Percentiles rank a stretch among this genome's conserved stretches.
Conservation (phyloP, 2,797 vertebrate species). For the Lateolabrax maculatus region DNA sequence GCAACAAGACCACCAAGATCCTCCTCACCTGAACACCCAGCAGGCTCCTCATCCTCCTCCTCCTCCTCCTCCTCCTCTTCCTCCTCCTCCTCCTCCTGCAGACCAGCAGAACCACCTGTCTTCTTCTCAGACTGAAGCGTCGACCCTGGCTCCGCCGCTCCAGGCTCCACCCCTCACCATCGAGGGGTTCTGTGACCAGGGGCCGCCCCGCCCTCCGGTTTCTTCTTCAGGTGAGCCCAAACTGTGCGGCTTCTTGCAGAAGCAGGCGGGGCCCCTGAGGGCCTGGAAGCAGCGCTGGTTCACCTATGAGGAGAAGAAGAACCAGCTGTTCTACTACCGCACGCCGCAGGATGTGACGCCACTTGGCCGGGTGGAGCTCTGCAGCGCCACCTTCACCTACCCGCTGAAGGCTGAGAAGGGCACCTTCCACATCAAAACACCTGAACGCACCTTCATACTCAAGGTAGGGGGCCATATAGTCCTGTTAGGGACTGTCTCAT, state of each 20-base stretch:
- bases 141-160: neutral
- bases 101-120: neutral
- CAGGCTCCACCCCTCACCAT: conserved; percentile 29
- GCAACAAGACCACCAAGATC: neutral
- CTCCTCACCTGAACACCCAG: neutral
- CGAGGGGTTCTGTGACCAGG: conserved; percentile 40
- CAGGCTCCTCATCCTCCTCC: neutral
- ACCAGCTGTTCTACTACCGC: conserved; percentile 92
- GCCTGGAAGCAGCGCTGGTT: conserved; percentile 97
- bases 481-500: neutral
- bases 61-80: neutral
- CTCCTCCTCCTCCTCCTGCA: neutral
- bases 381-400: conserved; percentile 88
- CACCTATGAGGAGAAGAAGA: conserved; percentile 90
- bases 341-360: conserved; percentile 90
- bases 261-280: conserved; percentile 91
- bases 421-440: conserved; percentile 93
- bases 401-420: conserved; percentile 88
- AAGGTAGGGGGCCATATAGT: conserved; percentile 84
- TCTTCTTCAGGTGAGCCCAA: conserved; percentile 63
- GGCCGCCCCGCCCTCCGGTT: rapidly evolving
- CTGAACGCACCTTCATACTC: conserved; percentile 88
- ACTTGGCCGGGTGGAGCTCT: conserved; percentile 90
- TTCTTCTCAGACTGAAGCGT: neutral
- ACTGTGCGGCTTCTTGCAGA: conserved; percentile 94